These are phyloP conservation scores for Drosophila ezoana DNA, from an alignment of 2,888 invertebrate species.

Conservation along the genomic window DNA sequence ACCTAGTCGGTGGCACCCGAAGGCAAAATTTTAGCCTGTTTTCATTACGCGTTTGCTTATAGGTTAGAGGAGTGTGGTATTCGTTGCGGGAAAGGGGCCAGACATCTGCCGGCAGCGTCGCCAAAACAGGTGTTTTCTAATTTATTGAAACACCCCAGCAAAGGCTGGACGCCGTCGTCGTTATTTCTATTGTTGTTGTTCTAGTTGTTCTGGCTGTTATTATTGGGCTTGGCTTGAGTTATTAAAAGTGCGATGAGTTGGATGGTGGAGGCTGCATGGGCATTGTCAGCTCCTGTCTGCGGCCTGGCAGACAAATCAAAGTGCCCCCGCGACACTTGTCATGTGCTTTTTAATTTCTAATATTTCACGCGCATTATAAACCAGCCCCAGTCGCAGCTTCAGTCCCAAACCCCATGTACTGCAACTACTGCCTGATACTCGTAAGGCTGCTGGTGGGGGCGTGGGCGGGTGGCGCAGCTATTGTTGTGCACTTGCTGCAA, in stretches of 20 bases:
- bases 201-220: conserved; percentile 10
- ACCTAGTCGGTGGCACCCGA: too few relatives aligned
- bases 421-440: conserved; percentile 14
- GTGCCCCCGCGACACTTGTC: conserved; percentile 67
- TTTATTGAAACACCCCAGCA: conserved; percentile 61
- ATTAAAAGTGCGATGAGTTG: conserved; percentile 48
- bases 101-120: conserved; percentile 59
- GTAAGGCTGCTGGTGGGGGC: conserved; percentile 1
- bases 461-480: conserved; percentile 39
- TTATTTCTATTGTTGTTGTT: not conserved
- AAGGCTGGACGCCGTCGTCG: not conserved
- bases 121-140: conserved; percentile 76
- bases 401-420: not conserved
- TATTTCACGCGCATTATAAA: conserved; percentile 68
- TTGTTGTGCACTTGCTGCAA: conserved; percentile 77
- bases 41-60: conserved; percentile 56
- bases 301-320: conserved; percentile 76
- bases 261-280: not conserved
- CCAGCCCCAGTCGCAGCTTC: not conserved
- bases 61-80: not conserved
- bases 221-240: conserved; percentile 54
- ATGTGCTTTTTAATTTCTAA: conserved; percentile 80
- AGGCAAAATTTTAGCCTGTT: not conserved
- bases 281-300: conserved; percentile 53
- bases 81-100: conserved; percentile 2